Base-by-base conservation (phyloP, 2,888 invertebrate genomes). In the Deilephila porcellus region DNA sequence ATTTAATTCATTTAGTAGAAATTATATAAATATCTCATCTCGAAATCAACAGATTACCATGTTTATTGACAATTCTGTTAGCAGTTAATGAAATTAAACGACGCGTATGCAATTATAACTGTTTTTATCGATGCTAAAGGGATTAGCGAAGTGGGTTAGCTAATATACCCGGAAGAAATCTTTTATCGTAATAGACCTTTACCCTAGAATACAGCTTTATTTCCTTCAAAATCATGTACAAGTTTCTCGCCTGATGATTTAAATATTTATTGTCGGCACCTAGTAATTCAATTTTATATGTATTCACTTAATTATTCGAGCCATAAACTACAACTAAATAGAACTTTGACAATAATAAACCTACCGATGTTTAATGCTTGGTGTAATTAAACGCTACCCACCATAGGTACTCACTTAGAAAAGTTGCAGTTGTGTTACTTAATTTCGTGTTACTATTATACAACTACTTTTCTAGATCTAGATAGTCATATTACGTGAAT, bases 41-140 rank as follows among this genome's bases (percentile, higher is more conserved):
- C 32, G n/a, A 45, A 14, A 34, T n/a, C 64, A 45, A 45, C 45
- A 20, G 11, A 64, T 14, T 20, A 64, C 20, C 64, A 60, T 14
- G 29, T 14, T 60, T 37, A 64, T 64, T 20, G 37, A 45, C 64
- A 45, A 64, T 45, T 20, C 45, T 4, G 64, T 37, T 64, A 37
- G 8, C 6, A 64, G 32, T 63, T 34, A 64, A 64, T 45, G 20
- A 37, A 64, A 20, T 5, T 37, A 7, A 20, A 45, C 64, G 37
- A n/a, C 20, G 45, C 45, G 45, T 45, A 20, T 20, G 11, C 37
- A 64, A 37, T 37, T 45, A 20, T 11, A 64, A 64, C 64, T 11
- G 14, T 25, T 64, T 64, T 64, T 63, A 64, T 20, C 37, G 64
- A 11, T 64, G 37, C 11, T 64, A 64, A 56, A 64, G 45, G 64